A percentile compares a stretch with the other conserved stretches of the same genome.
These are phyloP conservation scores for Protomyctophum bolini DNA, from an alignment of 2,113 vertebrate genomes.

Conservation along the genomic window DNA sequence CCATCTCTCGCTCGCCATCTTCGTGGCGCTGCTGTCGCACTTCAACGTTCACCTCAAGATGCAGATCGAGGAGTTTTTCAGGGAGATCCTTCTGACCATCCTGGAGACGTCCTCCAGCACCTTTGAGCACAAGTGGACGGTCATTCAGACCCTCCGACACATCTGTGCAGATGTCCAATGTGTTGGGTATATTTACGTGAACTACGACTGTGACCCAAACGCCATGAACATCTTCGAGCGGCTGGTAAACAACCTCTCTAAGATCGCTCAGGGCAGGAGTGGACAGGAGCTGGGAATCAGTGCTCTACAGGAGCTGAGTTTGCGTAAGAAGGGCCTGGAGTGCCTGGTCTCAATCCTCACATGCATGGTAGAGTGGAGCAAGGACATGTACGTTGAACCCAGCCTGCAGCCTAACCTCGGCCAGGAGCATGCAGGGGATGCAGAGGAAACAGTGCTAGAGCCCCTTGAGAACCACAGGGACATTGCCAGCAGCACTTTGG, in stretches of 20 bases:
- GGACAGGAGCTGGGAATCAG: constrained; percentile 97
- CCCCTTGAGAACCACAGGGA: constrained; percentile 81
- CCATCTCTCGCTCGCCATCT: constrained; percentile 96
- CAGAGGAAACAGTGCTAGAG: constrained; percentile 83
- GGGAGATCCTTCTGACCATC: constrained; percentile 98
- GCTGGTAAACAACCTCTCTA: constrained; percentile 95
- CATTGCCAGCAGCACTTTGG: constrained; percentile 91
- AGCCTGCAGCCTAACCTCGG: constrained; percentile 93
- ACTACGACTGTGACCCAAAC: constrained; percentile 98
- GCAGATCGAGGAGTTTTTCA: constrained; percentile 99
- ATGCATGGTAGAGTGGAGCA: constrained; percentile 99
- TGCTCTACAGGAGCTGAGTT: constrained; percentile 91
- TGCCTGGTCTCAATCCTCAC: constrained; percentile 97
- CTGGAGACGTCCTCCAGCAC: constrained; percentile 96
- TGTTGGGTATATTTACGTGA: constrained; percentile 98
- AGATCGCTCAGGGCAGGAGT: constrained; percentile 96
- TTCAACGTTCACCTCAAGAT: constrained; percentile 98
- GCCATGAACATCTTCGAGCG: constrained; percentile 98
- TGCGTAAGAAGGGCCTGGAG: constrained; percentile 97
- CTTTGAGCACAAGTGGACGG: constrained; percentile 99
- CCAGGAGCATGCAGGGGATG: constrained; percentile 85
- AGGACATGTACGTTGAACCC: constrained; percentile 96
- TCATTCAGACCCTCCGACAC: constrained; percentile 96
- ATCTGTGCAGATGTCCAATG: constrained; percentile 99
- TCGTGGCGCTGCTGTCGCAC: constrained; percentile 94